phyloP scores from a whole-genome alignment of 2,797 vertebrate species.

The Poecile montanus region DNA sequence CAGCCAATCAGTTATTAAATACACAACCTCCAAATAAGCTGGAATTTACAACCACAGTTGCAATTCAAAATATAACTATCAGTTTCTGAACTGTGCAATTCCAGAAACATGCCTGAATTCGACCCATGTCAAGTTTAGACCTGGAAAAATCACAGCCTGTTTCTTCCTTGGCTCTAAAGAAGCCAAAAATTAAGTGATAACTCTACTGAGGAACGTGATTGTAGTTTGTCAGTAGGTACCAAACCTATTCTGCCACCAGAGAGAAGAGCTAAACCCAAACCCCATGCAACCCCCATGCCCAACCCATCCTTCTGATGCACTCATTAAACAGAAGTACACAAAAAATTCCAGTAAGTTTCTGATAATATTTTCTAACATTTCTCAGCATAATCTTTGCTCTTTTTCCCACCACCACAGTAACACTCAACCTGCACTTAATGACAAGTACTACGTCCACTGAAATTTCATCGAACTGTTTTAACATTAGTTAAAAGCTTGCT shows the following conservation, averaged over 20 bases:
- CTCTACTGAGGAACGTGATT: neutral
- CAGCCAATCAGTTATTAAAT: neutral
- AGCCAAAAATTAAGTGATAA: neutral
- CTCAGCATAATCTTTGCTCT: neutral
- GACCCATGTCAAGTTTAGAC: neutral
- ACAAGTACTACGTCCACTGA: neutral
- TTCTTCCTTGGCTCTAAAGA: neutral
- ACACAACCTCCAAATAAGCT: neutral
- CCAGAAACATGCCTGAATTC: neutral
- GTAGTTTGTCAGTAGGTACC: neutral
- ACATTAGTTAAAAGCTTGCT: neutral
- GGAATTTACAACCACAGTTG: neutral
- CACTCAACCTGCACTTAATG: neutral
- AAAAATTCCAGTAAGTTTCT: neutral
- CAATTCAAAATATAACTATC: neutral
- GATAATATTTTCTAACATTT: neutral
- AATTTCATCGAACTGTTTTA: neutral
- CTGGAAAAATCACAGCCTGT: neutral
- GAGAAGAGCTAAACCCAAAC: neutral
- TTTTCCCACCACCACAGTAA: neutral
- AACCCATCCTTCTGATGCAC: neutral
- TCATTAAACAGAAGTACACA: neutral
- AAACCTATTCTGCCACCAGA: neutral
- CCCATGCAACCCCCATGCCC: accelerated
- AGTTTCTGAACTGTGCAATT: neutral